Percentiles rank a stretch among this genome's conserved stretches.
Conservation (phyloP, 2,888 invertebrate genomes). For the Cheilosia pagana region DNA sequence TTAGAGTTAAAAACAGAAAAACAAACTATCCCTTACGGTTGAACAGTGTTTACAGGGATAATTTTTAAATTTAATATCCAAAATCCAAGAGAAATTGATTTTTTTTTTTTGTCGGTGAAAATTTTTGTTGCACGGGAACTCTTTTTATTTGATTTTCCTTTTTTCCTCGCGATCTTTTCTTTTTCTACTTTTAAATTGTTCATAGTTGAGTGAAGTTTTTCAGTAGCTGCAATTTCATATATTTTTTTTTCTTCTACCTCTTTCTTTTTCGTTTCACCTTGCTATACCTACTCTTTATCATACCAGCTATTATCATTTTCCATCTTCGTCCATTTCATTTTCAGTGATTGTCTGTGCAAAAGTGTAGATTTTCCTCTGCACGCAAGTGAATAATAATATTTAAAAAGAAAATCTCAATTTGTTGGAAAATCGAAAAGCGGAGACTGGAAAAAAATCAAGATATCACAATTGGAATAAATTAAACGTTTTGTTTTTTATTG, state of each 20-base stretch:
- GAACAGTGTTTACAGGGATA: constrained; percentile 7
- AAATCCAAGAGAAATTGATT: not conserved
- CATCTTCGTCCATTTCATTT: constrained; percentile 58
- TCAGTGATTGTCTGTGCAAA: constrained; percentile 69
- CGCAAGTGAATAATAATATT: constrained; percentile 54
- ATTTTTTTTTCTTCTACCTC: constrained; percentile 48
- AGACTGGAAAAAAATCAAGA: constrained; percentile 32
- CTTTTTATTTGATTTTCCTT: constrained; percentile 35
- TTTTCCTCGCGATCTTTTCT: constrained; percentile 53
- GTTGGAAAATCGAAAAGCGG: constrained; percentile 33
- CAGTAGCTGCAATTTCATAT: constrained; percentile 72
- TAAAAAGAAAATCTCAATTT: constrained; percentile 20
- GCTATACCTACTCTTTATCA: constrained; percentile 58
- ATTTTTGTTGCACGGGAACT: constrained; percentile 44
- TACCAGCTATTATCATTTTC: constrained; percentile 61
- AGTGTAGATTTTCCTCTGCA: constrained; percentile 64
- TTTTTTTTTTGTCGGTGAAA: constrained; percentile 41
- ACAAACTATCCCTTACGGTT: constrained; percentile 4
- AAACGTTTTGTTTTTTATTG: constrained; percentile 10
- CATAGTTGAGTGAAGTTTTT: constrained; percentile 76
- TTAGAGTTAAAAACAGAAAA: not conserved
- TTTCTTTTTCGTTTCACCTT: constrained; percentile 30
- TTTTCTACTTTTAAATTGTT: constrained; percentile 60
- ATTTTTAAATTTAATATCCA: not conserved
- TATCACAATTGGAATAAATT: constrained; percentile 54